Base-by-base conservation (phyloP, 2,113 vertebrate species). In the Hirundichthys speculiger region DNA sequence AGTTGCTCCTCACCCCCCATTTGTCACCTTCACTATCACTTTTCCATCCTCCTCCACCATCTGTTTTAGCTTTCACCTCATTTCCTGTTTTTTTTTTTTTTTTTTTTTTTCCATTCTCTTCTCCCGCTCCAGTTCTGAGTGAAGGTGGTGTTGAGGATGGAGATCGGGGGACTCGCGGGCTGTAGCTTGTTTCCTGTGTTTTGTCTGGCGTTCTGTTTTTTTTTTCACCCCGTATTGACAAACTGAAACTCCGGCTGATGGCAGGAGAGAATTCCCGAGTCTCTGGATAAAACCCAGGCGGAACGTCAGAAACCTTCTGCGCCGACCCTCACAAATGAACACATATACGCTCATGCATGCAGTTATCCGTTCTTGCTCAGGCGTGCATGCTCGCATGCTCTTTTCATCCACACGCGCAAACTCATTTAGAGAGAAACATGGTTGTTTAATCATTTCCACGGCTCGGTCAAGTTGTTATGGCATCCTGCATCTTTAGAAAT, bases 1-100 rank as follows among this genome's bases (percentile, higher is more conserved):
- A 64, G 79, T 73, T 70, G 72, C 69, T 57, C 83, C 65, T 65
- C 66, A 52, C 80, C 73, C 75, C 58, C 12, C 53, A 38, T 70
- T 74, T 76, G 69, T 76, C 77, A 79, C 75, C n/a, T 24, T 70
- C 34, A 30, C 65, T 86, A 69, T 84, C 74, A 84, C 69, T 69
- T 75, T 69, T 60, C 30, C 62, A 71, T 62, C 62, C 69, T 57
- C 56, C 51, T 41, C 64, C 53, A 19, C 73, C 78, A 78, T 84
- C 79, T 82, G 73, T 76, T 73, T 77, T 65, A 64, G 38, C 68
- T 77, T 80, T 75, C 50, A 73, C 40, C n/a, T 21, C 40, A 42
- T 79, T 77, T 79, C 55, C 64, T 76, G 54, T 61, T 76, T 64
- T n/a, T n/a, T n/a, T n/a, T n/a, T n/a, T n/a, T n/a, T n/a, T n/a